Percentiles rank a stretch among this genome's conserved stretches.
Evolutionary conservation across 92 coral and sea anemone genomes (phyloP).

Genomic region (Phenganax marumi): DNA sequence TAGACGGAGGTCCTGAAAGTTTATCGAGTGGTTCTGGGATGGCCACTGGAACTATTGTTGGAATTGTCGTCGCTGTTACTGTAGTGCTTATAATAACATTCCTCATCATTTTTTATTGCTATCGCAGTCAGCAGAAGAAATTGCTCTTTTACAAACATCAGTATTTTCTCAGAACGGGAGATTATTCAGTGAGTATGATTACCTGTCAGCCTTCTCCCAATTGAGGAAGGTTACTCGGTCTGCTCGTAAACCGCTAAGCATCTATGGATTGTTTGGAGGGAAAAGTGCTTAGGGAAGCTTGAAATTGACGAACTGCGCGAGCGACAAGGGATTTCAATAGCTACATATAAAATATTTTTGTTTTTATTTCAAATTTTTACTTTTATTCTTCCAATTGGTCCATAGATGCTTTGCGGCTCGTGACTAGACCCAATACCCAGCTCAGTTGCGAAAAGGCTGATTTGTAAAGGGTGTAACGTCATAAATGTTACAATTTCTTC

Average conservation of each 20-base stretch:
- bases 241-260: background rate
- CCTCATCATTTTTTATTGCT: background rate
- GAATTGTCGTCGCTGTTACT: conserved; percentile 23
- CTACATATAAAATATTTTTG: background rate
- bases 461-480: too few species aligned
- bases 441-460: too few species aligned
- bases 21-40: background rate
- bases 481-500: too few species aligned
- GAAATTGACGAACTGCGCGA: too few species aligned
- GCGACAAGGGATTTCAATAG: background rate
- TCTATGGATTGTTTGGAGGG: too few species aligned
- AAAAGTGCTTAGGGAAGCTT: too few species aligned
- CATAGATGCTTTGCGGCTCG: too few species aligned
- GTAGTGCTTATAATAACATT: background rate
- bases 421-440: too few species aligned
- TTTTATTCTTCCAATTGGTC: too few species aligned
- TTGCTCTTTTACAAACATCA: conserved; percentile 36
- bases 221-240: background rate
- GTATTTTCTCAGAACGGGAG: conserved; percentile 31
- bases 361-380: background rate
- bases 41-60: conserved; percentile 25
- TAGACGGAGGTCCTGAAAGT: background rate
- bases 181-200: conserved; percentile 15
- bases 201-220: background rate
- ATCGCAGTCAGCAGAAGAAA: conserved; percentile 19